phyloP scores from a whole-genome alignment of 2,113 vertebrate genomes.

The Falcunculus frontatus region DNA sequence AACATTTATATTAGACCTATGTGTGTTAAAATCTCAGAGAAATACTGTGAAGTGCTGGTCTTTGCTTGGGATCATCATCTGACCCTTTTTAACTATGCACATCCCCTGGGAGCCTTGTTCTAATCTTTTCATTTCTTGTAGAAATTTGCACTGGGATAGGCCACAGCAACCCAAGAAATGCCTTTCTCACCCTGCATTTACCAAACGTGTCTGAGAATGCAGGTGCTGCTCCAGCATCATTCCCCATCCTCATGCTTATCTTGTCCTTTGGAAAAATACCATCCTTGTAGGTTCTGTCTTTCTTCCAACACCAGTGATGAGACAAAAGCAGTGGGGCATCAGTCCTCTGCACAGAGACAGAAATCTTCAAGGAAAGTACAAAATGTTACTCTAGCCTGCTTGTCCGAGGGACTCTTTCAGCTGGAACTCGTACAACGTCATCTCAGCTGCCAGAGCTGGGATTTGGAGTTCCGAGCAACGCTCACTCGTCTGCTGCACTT shows the following conservation, averaged over 20 bases:
- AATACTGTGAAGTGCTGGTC: background rate
- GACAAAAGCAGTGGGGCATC: background rate
- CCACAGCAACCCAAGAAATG: background rate
- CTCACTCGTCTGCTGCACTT: background rate
- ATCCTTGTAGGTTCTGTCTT: background rate
- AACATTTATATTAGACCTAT: constrained; percentile 60
- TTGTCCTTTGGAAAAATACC: background rate
- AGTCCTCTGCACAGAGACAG: background rate
- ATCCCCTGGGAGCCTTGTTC: background rate
- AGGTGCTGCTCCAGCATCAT: background rate
- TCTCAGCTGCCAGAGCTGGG: background rate
- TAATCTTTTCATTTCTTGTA: background rate
- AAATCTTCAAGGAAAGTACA: background rate
- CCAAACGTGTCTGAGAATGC: background rate
- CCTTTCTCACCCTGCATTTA: background rate
- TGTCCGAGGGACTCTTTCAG: background rate
- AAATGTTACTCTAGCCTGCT: background rate
- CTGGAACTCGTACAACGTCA: background rate
- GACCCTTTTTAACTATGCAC: background rate
- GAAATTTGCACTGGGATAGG: background rate
- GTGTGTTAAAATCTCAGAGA: background rate
- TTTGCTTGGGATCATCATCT: background rate
- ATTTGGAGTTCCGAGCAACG: background rate
- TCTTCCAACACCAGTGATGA: background rate
- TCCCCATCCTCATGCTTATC: background rate